Conservation (phyloP, 2,888 invertebrate species). For the Abrostola tripartita region DNA sequence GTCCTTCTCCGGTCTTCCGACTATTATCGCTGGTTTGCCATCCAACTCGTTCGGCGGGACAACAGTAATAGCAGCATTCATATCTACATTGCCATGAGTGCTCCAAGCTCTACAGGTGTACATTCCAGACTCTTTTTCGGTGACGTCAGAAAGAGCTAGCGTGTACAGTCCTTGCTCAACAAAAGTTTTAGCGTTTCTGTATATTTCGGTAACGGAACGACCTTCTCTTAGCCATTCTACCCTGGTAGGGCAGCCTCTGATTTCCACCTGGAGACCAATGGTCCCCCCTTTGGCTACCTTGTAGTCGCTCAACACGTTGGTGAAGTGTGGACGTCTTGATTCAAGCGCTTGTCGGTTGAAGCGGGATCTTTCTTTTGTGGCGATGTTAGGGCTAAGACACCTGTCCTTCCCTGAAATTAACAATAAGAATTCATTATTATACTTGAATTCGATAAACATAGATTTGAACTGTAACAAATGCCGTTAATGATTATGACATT, state of each 20-base stretch:
- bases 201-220: slow-evolving; percentile 86
- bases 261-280: slow-evolving; percentile 94
- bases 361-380: slow-evolving; percentile 73
- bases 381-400: slow-evolving; percentile 70
- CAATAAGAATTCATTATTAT: not conserved
- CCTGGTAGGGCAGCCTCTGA: slow-evolving; percentile 91
- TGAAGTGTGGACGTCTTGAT: slow-evolving; percentile 91
- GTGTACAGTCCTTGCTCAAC: slow-evolving; percentile 92
- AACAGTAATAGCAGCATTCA: slow-evolving; percentile 92
- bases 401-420: slow-evolving; percentile 71
- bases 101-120: slow-evolving; percentile 94
- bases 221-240: slow-evolving; percentile 93
- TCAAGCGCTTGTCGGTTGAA: slow-evolving; percentile 76
- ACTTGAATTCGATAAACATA: too few relatives aligned
- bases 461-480: too few relatives aligned
- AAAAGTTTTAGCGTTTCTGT: slow-evolving; percentile 90
- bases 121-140: slow-evolving; percentile 91
- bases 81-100: slow-evolving; percentile 91
- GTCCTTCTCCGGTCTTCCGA: slow-evolving; percentile 93
- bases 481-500: too few relatives aligned
- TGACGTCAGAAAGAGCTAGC: slow-evolving; percentile 91
- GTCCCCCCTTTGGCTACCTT: slow-evolving; percentile 93
- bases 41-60: slow-evolving; percentile 89
- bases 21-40: slow-evolving; percentile 93
- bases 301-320: slow-evolving; percentile 91